These are phyloP conservation scores for Hyposoter dolosus DNA, from an alignment of 2,888 invertebrate genomes.

Conservation along the genomic window DNA sequence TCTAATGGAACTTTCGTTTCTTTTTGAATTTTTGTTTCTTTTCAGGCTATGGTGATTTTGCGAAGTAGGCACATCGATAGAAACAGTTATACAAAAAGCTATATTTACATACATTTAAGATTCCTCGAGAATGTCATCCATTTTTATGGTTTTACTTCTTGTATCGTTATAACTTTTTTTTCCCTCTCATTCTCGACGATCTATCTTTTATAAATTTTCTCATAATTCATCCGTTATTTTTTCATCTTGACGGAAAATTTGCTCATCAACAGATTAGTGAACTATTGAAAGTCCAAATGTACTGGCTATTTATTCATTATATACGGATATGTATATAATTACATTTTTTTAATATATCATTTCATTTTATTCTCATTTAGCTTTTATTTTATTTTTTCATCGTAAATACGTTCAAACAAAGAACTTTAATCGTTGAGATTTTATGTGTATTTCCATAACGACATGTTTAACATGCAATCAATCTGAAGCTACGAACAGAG, in stretches of 20 bases:
- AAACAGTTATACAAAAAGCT: constrained; percentile 70
- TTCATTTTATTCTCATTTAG: constrained; percentile 37
- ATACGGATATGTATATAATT: constrained; percentile 83
- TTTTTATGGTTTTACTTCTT: not conserved
- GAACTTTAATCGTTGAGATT: constrained; percentile 79
- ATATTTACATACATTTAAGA: constrained; percentile 40
- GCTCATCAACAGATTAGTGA: constrained; percentile 65
- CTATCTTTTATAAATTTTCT: constrained; percentile 27
- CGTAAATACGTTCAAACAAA: constrained; percentile 80
- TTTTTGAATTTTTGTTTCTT: constrained; percentile 40
- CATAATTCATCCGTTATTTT: not conserved
- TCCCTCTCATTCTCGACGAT: constrained; percentile 44
- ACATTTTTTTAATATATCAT: constrained; percentile 55
- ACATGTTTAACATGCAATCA: constrained; percentile 85
- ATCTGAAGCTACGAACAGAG: constrained; percentile 84
- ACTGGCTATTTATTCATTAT: constrained; percentile 79
- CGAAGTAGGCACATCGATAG: constrained; percentile 69
- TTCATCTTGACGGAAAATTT: constrained; percentile 33
- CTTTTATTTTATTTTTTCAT: constrained; percentile 72
- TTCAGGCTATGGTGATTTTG: constrained; percentile 62
- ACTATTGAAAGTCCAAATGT: constrained; percentile 75
- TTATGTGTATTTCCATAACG: constrained; percentile 78
- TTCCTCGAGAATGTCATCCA: constrained; percentile 32
- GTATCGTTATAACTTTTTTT: not conserved
- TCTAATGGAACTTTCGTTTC: constrained; percentile 40